These are phyloP conservation scores for Agrotis exclamationis DNA, from an alignment of 2,888 invertebrate species.

Conservation along the genomic window DNA sequence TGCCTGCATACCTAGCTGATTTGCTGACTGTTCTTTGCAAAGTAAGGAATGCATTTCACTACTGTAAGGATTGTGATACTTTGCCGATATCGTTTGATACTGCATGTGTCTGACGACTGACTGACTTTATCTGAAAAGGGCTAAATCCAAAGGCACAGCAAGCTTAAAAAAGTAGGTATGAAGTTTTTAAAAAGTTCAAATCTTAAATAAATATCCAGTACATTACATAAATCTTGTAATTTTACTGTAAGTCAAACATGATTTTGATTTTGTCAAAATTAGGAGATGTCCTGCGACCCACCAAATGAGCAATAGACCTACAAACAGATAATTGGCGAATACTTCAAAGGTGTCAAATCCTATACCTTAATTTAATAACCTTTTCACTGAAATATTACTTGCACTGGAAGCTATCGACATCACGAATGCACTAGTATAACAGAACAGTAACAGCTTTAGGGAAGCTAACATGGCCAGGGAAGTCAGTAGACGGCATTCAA, in stretches of 20 bases:
- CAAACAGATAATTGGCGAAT: constrained; percentile 56
- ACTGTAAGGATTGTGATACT: not conserved
- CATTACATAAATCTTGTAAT: not conserved
- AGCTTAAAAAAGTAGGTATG: not conserved
- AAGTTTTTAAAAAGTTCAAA: too few relatives aligned
- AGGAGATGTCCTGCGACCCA: constrained; percentile 55
- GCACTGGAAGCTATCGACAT: constrained; percentile 53
- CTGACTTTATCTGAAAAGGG: not conserved
- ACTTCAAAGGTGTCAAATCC: constrained; percentile 34
- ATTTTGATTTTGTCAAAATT: constrained; percentile 53
- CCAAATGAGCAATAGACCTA: constrained; percentile 49
- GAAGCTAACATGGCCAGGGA: constrained; percentile 21
- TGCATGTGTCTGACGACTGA: not conserved
- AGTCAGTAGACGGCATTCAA: not conserved
- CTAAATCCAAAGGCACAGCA: not conserved
- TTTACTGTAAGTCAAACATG: constrained; percentile 10
- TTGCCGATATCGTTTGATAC: not conserved
- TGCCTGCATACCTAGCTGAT: too few relatives aligned
- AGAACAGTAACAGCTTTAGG: constrained; percentile 25
- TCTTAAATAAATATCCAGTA: not conserved
- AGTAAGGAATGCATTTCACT: not conserved
- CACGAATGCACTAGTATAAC: constrained; percentile 46
- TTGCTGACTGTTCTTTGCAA: too few relatives aligned
- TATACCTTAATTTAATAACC: constrained; percentile 8
- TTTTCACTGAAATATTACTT: constrained; percentile 26